Evolutionary conservation across 2,888 invertebrate species (phyloP), one percentile per base, ranked within the genome.

Genomic region (Sclerodermus sp.): DNA sequence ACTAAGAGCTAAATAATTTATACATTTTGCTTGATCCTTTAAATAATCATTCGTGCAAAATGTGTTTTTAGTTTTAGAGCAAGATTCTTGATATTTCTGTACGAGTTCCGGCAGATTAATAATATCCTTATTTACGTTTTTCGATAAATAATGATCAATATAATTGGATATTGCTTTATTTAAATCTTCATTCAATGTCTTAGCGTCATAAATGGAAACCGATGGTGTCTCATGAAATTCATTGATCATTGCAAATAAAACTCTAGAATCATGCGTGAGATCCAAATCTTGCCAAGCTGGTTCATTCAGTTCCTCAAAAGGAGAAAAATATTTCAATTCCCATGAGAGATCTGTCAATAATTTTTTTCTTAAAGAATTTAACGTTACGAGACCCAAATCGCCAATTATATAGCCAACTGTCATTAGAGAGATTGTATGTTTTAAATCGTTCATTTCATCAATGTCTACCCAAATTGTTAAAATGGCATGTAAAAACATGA

Each of bases 351-450:
- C 47, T n/a, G 69, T 68, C 13, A 76, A 53, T 10, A 76, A 55
- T 49, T 76, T 76, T 0, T 57, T 62, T 47, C 71, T 58, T 1
- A 79, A 60, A 8, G 73, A 67, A 16, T 66, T 57, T n/a, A 79
- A 61, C 13, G 75, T 74, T 1, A 79, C 70, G 12, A 73, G 62
- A 2, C 79, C 79, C 18, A 78, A 55, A 45, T 75, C 73, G 1
- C 79, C 79, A 10, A 79, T 67, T 36, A 71, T 49, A 53, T 79
- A 79, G 36, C 76, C 76, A 10, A 76, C 55, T 1, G 70, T 67
- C 48, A 62, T 65, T n/a, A 66, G 40, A 0, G 73, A 68, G 42
- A 75, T 55, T 8, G 60, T 51, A 37, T 68, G 70, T 15, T 67
- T 57, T 5, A 76, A 56, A 42, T 58, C 49, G 29, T 68, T 66